A percentile compares a stretch with the other conserved stretches of the same genome.
These are phyloP conservation scores for Diplodus sargus DNA, from an alignment of 2,797 vertebrate species.

Conservation along the genomic window DNA sequence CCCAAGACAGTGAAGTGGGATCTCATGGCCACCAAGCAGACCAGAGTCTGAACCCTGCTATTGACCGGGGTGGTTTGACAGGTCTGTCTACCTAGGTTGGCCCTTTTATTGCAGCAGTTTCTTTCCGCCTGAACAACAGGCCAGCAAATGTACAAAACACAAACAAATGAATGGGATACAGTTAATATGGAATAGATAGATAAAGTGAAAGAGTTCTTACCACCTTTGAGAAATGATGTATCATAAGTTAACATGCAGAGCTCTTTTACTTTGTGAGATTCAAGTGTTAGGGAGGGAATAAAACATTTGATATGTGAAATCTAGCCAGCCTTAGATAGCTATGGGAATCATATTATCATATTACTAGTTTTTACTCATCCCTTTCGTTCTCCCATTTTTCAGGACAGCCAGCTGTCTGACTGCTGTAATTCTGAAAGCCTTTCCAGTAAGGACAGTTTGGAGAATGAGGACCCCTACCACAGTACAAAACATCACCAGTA, in stretches of 20 bases:
- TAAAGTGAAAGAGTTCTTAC: not conserved
- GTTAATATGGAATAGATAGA: not conserved
- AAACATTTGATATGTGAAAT: not conserved
- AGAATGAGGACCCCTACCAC: conserved; percentile 82
- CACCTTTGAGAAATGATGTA: too few relatives aligned
- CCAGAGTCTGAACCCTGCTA: not conserved
- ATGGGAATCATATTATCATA: conserved; percentile 11
- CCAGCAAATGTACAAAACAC: not conserved
- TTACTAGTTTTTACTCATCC: conserved; percentile 17
- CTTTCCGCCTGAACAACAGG: not conserved
- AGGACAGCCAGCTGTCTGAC: conserved; percentile 86
- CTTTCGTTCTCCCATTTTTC: conserved; percentile 48
- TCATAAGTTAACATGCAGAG: too few relatives aligned
- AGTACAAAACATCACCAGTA: conserved; percentile 60
- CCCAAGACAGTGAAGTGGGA: not conserved
- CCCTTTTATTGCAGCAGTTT: not conserved
- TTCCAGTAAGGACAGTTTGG: conserved; percentile 93
- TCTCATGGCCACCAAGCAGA: not conserved
- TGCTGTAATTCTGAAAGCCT: conserved; percentile 87
- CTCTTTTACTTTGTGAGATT: conserved; percentile 3
- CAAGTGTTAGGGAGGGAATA: not conserved
- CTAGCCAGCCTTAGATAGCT: not conserved
- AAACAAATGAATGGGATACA: too few relatives aligned
- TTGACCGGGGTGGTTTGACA: conserved; percentile 2
- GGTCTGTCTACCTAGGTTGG: not conserved